Conservation (phyloP, 2,888 invertebrate species). For the Acanthosepion esculentum region DNA sequence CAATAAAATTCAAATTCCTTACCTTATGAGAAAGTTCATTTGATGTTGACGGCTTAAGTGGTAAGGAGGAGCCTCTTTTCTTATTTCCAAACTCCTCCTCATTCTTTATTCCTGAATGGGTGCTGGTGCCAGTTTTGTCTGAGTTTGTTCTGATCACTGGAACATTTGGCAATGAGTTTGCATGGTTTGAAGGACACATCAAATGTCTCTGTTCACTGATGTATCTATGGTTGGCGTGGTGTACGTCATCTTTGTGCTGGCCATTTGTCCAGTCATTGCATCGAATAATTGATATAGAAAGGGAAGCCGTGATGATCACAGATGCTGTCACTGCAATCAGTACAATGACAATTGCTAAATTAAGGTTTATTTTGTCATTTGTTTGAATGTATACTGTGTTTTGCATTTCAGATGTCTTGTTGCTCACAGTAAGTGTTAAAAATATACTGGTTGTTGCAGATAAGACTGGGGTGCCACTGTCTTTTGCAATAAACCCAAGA, state of each 20-base stretch:
- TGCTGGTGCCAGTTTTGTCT: slow-evolving; percentile 33
- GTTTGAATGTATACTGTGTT: background rate
- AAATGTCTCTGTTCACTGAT: slow-evolving; percentile 33
- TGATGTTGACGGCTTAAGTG: slow-evolving; percentile 33
- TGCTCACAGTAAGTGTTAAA: background rate
- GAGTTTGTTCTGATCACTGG: background rate
- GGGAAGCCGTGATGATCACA: background rate
- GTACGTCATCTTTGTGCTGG: background rate
- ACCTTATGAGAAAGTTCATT: slow-evolving; percentile 13
- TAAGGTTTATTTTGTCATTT: slow-evolving; percentile 14
- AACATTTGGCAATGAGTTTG: background rate
- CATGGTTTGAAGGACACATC: slow-evolving; percentile 21
- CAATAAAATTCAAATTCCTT: background rate
- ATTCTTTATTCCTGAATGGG: slow-evolving; percentile 5
- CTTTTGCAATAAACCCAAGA: slow-evolving; percentile 12
- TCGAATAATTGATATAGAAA: background rate
- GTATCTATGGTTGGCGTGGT: background rate
- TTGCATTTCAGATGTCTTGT: slow-evolving; percentile 33
- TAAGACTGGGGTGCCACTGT: background rate
- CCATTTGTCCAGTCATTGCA: background rate
- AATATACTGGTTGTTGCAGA: background rate
- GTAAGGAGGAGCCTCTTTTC: slow-evolving; percentile 33
- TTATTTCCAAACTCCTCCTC: slow-evolving; percentile 13
- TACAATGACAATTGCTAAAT: background rate
- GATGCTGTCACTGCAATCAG: slow-evolving; percentile 33